These are phyloP conservation scores for Elegia similella DNA, from an alignment of 2,888 invertebrate genomes.

Conservation along the genomic window DNA sequence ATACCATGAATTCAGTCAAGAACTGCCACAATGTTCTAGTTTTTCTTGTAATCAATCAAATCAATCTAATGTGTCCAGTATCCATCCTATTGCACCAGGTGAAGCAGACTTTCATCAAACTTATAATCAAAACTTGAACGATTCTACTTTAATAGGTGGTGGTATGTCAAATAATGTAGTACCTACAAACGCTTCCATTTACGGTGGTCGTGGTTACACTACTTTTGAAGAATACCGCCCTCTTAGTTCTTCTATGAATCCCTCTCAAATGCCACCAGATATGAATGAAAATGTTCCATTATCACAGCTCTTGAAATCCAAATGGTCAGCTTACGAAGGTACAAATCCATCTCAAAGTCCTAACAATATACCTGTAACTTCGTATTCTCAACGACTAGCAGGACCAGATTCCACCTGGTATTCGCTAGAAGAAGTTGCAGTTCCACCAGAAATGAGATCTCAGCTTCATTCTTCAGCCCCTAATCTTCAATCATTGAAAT, in stretches of 20 bases:
- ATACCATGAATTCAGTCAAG: conserved; percentile 39
- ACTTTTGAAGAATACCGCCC: not conserved
- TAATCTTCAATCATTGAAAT: conserved; percentile 1
- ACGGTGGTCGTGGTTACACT: not conserved
- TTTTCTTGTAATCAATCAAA: conserved; percentile 16
- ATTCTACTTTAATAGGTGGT: conserved; percentile 7
- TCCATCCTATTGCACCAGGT: not conserved
- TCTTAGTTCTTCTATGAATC: not conserved
- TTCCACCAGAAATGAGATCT: not conserved
- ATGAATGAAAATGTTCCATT: not conserved
- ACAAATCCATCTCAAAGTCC: not conserved
- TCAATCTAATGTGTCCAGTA: not conserved
- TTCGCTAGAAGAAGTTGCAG: conserved; percentile 1
- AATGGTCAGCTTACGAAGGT: not conserved
- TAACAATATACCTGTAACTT: not conserved
- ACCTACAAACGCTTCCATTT: not conserved
- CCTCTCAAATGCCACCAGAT: not conserved
- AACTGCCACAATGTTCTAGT: conserved; percentile 39
- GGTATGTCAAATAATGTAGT: not conserved
- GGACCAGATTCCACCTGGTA: not conserved
- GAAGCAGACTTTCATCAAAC: not conserved
- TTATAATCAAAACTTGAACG: not conserved
- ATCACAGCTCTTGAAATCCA: not conserved
- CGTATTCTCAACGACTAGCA: not conserved
- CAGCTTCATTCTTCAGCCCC: not conserved